phyloP scores from a whole-genome alignment of 2,113 vertebrate genomes.

The Poeciliopsis retropinna region DNA sequence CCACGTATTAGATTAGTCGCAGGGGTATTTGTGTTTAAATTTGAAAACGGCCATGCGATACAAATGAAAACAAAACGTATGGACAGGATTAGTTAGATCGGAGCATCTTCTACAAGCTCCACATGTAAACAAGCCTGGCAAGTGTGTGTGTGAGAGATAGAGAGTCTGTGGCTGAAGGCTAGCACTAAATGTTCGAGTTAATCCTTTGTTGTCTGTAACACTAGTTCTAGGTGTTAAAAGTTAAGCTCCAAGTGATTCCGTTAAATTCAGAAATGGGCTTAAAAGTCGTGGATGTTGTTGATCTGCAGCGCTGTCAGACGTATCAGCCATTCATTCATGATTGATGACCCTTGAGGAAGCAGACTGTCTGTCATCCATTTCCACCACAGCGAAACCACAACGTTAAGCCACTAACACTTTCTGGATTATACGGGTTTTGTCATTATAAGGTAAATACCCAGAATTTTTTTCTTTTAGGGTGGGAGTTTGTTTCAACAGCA shows the following conservation, averaged over 20 bases:
- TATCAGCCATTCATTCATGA: conserved; percentile 68
- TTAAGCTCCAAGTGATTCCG: not conserved
- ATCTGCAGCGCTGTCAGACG: conserved; percentile 45
- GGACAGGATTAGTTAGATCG: conserved; percentile 9
- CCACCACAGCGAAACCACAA: conserved; percentile 20
- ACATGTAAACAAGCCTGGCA: conserved; percentile 31
- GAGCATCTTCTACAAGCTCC: not conserved
- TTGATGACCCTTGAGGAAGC: conserved; percentile 60
- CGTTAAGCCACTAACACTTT: conserved; percentile 9
- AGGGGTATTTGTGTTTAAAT: not conserved
- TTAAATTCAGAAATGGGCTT: conserved; percentile 7
- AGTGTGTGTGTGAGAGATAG: not conserved
- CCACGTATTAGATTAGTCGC: conserved; percentile 7
- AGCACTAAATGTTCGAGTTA: not conserved
- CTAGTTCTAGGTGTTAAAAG: not conserved
- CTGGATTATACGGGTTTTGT: conserved; percentile 14
- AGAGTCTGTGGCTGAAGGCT: not conserved
- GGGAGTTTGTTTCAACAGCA: conserved; percentile 18
- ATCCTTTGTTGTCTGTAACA: not conserved
- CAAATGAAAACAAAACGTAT: not conserved
- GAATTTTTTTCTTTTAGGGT: not conserved
- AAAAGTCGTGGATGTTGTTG: conserved; percentile 41
- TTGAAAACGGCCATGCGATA: not conserved
- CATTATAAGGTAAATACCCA: conserved; percentile 1
- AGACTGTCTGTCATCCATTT: conserved; percentile 30